Evolutionary conservation across 2,888 invertebrate genomes (phyloP).

Genomic region (Volucella zonaria): DNA sequence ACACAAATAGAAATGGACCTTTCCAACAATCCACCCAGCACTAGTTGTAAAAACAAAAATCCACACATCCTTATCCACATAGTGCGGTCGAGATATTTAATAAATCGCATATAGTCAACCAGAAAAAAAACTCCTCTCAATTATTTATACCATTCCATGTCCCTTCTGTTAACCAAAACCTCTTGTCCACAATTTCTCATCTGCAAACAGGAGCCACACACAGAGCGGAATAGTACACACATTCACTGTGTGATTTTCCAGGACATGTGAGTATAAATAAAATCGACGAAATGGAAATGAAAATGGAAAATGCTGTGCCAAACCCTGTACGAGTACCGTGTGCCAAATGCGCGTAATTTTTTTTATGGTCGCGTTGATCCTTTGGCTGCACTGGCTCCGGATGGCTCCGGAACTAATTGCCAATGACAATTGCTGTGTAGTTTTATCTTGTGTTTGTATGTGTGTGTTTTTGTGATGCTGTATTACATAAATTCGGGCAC

Average conservation of each 20-base stretch:
- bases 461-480: constrained; percentile 14
- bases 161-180: constrained; percentile 22
- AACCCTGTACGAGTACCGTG: background rate
- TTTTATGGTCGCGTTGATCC: constrained; percentile 30
- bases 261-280: constrained; percentile 62
- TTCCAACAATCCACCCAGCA: background rate
- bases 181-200: constrained; percentile 48
- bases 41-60: background rate
- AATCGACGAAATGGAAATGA: constrained; percentile 38
- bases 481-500: constrained; percentile 53
- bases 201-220: constrained; percentile 36
- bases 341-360: constrained; percentile 49
- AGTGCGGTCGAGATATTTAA: constrained; percentile 8
- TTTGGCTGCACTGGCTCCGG: constrained; percentile 57
- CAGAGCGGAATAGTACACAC: constrained; percentile 12
- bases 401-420: constrained; percentile 68
- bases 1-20: too few species aligned
- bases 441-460: constrained; percentile 2
- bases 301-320: background rate
- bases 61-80: too few species aligned
- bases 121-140: constrained; percentile 59
- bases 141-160: constrained; percentile 59
- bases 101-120: constrained; percentile 59
- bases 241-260: constrained; percentile 11
- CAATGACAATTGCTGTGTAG: constrained; percentile 64